Base-by-base conservation (phyloP, 2,797 vertebrate species). In the Telmatherina bonti region DNA sequence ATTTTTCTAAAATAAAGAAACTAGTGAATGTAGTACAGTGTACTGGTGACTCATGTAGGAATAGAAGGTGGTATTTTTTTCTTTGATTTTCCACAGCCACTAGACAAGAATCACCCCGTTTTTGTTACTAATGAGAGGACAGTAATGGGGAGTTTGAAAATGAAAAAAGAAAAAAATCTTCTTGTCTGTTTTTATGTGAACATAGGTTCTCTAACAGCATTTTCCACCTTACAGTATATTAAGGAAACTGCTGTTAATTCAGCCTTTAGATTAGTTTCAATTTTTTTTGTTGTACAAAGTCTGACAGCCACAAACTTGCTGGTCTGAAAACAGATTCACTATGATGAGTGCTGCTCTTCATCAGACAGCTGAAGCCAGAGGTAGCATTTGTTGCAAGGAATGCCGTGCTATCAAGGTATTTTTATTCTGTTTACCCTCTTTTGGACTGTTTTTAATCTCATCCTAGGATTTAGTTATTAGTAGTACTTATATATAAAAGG, bases 401-500 rank as follows among this genome's bases (percentile, higher is more conserved):
- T 36, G 74, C 31, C 16, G 59, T 67, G 5, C n/a, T 59, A 15
- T 57, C 7, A 30, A 58, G 35, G 16, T 63, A 24, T 69, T 75
- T 64, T 7, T 29, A 0, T 49, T 29, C 7, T 35, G 3, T 33
- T 47, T 11, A 16, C 2, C 1, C 2, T 15, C 8, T 67, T 63
- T 49, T 38, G 18, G 8, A 24, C 24, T 10, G 63, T 43, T 71
- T 81, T 79, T 85, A 12, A 64, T 66, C 45, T 67, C 53, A 16
- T 78, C 30, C 11, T 82, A 68, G 68, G 63, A 75, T 85, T 70
- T 71, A 60, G 67, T 82, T 83, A 65, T 70, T 54, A 7, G 30
- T 62, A 70, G 65, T 81, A 84, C 74, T 85, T 45, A 41, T 64
- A 61, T 65, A 57, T 70, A 62, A 78, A 74, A 70, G 76, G 84